Conservation (phyloP, 2,113 vertebrate genomes). For the Vanacampus margaritifer region DNA sequence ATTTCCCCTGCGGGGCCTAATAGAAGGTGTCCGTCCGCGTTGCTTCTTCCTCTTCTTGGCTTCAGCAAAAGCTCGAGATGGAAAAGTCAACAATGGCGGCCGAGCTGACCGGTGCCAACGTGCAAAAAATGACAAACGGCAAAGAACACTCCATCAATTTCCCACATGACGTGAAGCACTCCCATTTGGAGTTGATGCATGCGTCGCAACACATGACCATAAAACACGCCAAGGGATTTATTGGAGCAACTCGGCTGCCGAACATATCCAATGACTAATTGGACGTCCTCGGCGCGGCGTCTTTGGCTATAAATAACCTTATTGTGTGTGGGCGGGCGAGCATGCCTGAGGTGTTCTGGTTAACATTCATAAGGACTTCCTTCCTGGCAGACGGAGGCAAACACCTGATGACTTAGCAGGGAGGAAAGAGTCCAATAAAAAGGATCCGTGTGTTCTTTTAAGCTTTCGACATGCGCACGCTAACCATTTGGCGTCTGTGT, state of each 20-base stretch:
- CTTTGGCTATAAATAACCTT: neutral
- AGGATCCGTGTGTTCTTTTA: slow-evolving; percentile 51
- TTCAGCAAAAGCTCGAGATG: neutral
- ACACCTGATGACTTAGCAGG: slow-evolving; percentile 68
- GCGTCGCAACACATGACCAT: neutral
- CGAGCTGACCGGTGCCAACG: neutral
- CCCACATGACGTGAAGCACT: neutral
- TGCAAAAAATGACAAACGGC: neutral
- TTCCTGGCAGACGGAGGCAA: slow-evolving; percentile 73
- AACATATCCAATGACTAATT: slow-evolving; percentile 46
- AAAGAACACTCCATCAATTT: neutral
- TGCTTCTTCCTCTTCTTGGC: neutral
- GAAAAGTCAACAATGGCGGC: slow-evolving; percentile 1
- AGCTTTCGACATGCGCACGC: slow-evolving; percentile 41
- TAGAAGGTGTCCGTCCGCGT: neutral
- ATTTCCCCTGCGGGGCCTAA: neutral
- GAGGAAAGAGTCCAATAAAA: slow-evolving; percentile 56
- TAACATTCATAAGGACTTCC: slow-evolving; percentile 72
- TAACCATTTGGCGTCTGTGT: slow-evolving; percentile 25
- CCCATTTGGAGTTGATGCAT: neutral
- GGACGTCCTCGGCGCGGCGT: neutral
- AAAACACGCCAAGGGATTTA: slow-evolving; percentile 40
- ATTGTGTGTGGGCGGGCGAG: slow-evolving; percentile 52
- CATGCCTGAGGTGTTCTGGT: slow-evolving; percentile 69
- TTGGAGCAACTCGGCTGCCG: slow-evolving; percentile 51